Evolutionary conservation across 2,113 vertebrate genomes (phyloP).

Genomic region (Nansenia antarctica): DNA sequence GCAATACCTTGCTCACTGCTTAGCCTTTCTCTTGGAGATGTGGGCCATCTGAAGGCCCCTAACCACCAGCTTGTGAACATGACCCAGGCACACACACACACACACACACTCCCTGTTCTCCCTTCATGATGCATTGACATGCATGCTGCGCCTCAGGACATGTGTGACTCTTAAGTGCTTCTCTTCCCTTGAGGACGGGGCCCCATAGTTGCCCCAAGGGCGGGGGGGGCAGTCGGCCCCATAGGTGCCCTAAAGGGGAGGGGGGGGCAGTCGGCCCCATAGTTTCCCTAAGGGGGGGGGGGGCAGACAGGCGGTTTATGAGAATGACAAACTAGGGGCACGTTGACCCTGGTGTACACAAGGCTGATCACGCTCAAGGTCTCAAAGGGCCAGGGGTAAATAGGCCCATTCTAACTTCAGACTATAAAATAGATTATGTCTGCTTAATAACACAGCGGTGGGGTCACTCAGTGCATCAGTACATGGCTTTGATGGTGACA

Average conservation of each 20-base stretch:
- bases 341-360: slow-evolving; percentile 42
- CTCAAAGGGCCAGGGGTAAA: slow-evolving; percentile 33
- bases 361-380: slow-evolving; percentile 43
- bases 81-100: too few species aligned
- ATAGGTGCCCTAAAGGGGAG: slow-evolving; percentile 26
- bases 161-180: neutral
- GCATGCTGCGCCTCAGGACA: slow-evolving; percentile 9
- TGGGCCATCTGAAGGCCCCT: too few species aligned
- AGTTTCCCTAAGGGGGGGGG: neutral
- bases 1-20: too few species aligned
- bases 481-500: too few species aligned
- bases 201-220: neutral
- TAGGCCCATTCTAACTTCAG: slow-evolving; percentile 27
- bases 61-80: too few species aligned
- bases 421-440: too few species aligned
- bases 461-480: too few species aligned
- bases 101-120: too few species aligned
- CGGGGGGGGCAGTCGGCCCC: slow-evolving; percentile 11
- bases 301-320: slow-evolving; percentile 31
- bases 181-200: too few species aligned
- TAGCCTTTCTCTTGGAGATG: too few species aligned
- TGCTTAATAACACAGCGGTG: too few species aligned
- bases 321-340: slow-evolving; percentile 27
- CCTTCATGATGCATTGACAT: slow-evolving; percentile 5
- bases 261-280: neutral